These are phyloP conservation scores for Pterocles gutturalis DNA, from an alignment of 2,113 vertebrate genomes.

Conservation along the genomic window DNA sequence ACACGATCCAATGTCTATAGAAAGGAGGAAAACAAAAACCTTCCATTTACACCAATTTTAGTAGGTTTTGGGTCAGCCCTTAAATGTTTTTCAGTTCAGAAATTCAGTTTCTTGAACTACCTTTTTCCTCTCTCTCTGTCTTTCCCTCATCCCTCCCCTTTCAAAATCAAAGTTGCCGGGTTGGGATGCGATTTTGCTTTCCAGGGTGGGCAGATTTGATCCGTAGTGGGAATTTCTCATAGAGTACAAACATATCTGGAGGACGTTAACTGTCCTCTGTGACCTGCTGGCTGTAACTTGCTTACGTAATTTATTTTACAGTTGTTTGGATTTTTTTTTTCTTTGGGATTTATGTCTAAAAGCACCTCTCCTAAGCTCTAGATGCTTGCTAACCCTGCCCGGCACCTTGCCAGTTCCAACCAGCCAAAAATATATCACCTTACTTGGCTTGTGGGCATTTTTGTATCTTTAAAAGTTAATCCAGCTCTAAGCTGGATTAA, in stretches of 20 bases:
- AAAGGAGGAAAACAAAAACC: not conserved
- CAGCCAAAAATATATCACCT: slow-evolving; percentile 53
- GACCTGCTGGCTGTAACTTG: not conserved
- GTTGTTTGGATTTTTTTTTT: not conserved
- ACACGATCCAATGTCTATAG: rapidly evolving
- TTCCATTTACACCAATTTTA: not conserved
- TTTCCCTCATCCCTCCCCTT: not conserved
- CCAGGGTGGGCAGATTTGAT: not conserved
- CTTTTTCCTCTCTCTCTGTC: not conserved
- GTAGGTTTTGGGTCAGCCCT: not conserved
- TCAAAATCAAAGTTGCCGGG: not conserved
- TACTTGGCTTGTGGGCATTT: slow-evolving; percentile 29
- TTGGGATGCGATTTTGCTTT: not conserved
- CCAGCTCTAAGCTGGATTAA: slow-evolving; percentile 64
- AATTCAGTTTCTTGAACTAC: not conserved
- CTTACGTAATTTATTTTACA: slow-evolving; percentile 28
- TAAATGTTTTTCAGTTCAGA: not conserved
- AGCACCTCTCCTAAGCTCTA: slow-evolving; percentile 44
- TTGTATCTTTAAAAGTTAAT: slow-evolving; percentile 71
- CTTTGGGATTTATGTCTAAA: slow-evolving; percentile 48
- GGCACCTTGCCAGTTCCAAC: not conserved
- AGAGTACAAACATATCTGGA: not conserved
- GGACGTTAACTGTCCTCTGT: not conserved
- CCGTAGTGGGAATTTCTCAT: not conserved
- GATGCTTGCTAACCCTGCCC: not conserved